phyloP scores from a whole-genome alignment of 2,797 vertebrate genomes.

The Capromys pilorides region DNA sequence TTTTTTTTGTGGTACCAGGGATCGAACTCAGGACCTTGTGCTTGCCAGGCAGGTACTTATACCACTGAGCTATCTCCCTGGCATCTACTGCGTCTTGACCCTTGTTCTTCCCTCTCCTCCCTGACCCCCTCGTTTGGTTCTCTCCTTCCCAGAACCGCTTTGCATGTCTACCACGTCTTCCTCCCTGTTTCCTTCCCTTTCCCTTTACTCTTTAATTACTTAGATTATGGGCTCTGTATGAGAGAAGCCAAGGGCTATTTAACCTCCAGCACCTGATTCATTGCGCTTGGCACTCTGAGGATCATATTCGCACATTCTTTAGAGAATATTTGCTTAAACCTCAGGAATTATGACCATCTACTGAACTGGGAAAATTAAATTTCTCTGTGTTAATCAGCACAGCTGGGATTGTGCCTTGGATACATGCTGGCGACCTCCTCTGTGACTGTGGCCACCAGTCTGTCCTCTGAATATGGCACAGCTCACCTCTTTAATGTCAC shows the following conservation, averaged over 20 bases:
- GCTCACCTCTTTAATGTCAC: background rate
- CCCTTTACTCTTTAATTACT: background rate
- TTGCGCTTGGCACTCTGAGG: background rate
- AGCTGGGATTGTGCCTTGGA: background rate
- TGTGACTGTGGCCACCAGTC: background rate
- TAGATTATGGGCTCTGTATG: background rate
- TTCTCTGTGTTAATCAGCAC: background rate
- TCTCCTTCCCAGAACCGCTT: background rate
- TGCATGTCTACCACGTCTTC: background rate
- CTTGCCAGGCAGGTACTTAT: no score
- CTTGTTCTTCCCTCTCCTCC: background rate
- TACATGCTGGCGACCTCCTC: background rate
- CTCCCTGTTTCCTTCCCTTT: background rate
- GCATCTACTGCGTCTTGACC: background rate
- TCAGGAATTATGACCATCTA: background rate
- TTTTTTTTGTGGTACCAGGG: no score
- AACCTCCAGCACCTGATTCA: background rate
- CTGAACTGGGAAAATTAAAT: background rate
- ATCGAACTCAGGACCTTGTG: no score
- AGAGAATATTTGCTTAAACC: background rate
- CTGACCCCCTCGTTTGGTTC: background rate
- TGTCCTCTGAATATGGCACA: background rate
- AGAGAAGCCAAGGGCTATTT: background rate
- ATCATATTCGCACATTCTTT: background rate
- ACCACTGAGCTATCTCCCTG: no score